Evolutionary conservation across 2,888 invertebrate genomes (phyloP).

Genomic region (Drosophila acutilabella): DNA sequence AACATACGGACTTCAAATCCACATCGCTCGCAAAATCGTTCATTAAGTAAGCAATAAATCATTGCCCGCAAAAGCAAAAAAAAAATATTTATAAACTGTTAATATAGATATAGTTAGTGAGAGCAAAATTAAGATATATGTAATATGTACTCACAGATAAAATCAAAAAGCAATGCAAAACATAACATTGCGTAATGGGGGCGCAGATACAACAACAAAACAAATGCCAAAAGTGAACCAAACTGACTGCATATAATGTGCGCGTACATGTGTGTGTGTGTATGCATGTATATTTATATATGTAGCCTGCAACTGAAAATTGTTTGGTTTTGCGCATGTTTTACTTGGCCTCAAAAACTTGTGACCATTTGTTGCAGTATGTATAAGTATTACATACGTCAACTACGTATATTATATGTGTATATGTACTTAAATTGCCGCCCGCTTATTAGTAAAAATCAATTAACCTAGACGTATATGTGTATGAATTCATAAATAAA

Average conservation of each 20-base stretch:
- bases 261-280: constrained; percentile 27
- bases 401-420: neutral
- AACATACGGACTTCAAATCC: constrained; percentile 47
- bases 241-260: constrained; percentile 57
- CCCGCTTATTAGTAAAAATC: constrained; percentile 49
- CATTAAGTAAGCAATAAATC: constrained; percentile 59
- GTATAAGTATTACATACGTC: constrained; percentile 7
- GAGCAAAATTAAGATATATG: neutral
- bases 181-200: constrained; percentile 69
- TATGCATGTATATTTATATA: constrained; percentile 26
- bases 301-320: constrained; percentile 49
- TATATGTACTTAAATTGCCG: constrained; percentile 26
- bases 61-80: constrained; percentile 11
- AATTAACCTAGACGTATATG: constrained; percentile 32
- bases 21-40: constrained; percentile 40
- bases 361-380: constrained; percentile 39
- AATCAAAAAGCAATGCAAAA: constrained; percentile 43
- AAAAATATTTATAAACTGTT: neutral
- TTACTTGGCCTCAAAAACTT: constrained; percentile 67
- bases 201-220: constrained; percentile 44
- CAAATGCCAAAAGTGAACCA: constrained; percentile 47
- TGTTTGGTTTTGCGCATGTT: constrained; percentile 60
- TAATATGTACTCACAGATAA: neutral
- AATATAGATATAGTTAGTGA: neutral
- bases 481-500: neutral